Percentiles rank a stretch among this genome's conserved stretches.
Evolutionary conservation across 2,888 invertebrate species (phyloP).

Genomic region (Malacosoma neustria): DNA sequence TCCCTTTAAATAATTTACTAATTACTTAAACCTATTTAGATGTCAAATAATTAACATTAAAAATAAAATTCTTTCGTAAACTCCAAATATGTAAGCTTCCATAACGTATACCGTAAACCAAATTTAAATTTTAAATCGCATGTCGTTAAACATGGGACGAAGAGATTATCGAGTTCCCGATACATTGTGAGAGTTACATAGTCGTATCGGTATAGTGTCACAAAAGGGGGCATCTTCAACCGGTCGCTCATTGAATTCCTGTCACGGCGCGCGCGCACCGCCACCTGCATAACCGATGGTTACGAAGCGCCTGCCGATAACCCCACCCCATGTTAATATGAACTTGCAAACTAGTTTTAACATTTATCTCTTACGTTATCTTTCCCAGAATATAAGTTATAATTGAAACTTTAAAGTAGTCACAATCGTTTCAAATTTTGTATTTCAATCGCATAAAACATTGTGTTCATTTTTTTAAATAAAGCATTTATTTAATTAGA

Average conservation of each 20-base stretch:
- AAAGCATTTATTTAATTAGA: too few species aligned
- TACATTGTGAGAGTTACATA: conserved; percentile 26
- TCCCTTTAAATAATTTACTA: too few species aligned
- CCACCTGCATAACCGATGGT: conserved; percentile 58
- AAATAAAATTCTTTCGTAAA: too few species aligned
- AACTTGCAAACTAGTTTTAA: conserved; percentile 29
- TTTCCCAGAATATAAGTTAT: conserved; percentile 1
- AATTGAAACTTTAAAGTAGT: conserved; percentile 3
- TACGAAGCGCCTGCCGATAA: conserved; percentile 43
- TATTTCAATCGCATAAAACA: not conserved
- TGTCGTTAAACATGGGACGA: conserved; percentile 24
- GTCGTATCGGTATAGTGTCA: conserved; percentile 22
- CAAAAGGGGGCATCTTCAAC: conserved; percentile 47
- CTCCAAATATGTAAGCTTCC: not conserved
- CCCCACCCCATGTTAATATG: conserved; percentile 25
- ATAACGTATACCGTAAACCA: conserved; percentile 14
- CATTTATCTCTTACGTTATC: conserved; percentile 9
- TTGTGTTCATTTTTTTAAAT: not conserved
- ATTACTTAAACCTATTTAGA: too few species aligned
- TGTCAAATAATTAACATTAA: too few species aligned
- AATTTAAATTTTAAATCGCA: conserved; percentile 42
- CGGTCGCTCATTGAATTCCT: conserved; percentile 52
- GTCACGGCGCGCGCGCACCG: conserved; percentile 48
- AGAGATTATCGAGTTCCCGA: conserved; percentile 31
- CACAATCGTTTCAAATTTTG: conserved; percentile 3